phyloP scores from a whole-genome alignment of 2,113 vertebrate genomes.

The Carassius gibelio region DNA sequence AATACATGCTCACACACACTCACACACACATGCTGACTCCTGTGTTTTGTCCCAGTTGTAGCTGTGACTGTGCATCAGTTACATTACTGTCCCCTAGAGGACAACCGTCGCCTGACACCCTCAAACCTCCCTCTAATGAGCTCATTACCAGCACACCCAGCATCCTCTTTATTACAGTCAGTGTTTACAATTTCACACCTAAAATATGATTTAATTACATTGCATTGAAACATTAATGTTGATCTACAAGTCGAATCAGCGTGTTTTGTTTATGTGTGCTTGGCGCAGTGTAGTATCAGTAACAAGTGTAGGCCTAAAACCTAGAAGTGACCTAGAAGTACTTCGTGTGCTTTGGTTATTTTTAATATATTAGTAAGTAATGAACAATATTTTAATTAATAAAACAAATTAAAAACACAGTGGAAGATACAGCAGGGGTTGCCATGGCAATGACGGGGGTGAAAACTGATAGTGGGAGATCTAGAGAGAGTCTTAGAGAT shows the following conservation, averaged over 20 bases:
- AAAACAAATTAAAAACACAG: too few species aligned
- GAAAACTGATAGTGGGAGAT: not conserved
- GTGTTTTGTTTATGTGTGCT: too few species aligned
- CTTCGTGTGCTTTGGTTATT: not conserved
- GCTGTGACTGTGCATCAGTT: not conserved
- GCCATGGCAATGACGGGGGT: conserved; percentile 5
- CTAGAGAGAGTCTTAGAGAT: conserved; percentile 38
- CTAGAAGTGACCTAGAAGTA: too few species aligned
- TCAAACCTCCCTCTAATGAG: not conserved
- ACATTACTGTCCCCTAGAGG: conserved; percentile 65
- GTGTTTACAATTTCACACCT: not conserved
- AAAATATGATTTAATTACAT: not conserved
- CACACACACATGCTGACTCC: not conserved
- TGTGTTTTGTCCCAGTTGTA: too few species aligned
- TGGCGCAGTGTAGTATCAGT: too few species aligned
- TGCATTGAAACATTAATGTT: not conserved
- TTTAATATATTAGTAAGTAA: not conserved
- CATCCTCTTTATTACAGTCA: not conserved
- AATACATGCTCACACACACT: not conserved
- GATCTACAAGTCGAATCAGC: too few species aligned
- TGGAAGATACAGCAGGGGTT: conserved; percentile 16
- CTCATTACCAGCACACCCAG: not conserved
- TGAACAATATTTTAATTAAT: not conserved
- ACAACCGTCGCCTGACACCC: conserved; percentile 49
- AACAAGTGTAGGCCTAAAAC: too few species aligned